Evolutionary conservation across 2,888 invertebrate genomes (phyloP), one percentile per base, ranked within the genome.

Genomic region (Dryocosmus kuriphilus): DNA sequence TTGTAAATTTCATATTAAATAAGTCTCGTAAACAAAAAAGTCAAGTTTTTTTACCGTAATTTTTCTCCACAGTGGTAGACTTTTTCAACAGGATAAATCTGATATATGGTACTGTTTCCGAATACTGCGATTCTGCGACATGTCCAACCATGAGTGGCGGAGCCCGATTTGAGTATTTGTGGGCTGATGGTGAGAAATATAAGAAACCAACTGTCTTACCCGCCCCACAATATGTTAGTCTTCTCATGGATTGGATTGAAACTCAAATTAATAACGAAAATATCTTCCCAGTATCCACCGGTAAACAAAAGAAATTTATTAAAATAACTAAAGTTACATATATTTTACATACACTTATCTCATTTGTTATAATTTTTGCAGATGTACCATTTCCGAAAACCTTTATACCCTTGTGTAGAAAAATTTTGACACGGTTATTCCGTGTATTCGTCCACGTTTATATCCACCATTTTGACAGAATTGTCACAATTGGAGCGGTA

Each of bases 91-190:
- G 98, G 87, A 97, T 98, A 85, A 98, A 98, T 92, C 92, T 98
- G 65, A 96, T 98, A 85, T 98, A 98, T 92, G 98, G 98, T 11
- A 97, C 97, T 0, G 95, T 97, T 46, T 95, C 95, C 9, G 97
- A 97, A 88, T 96, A 95, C 89, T 98, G 98, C 90, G 96, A 96
- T 57, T 95, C 95, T 82, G 94, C 94, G 79, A 94, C 96, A 1
- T 98, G 98, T 89, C 97, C 98, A 0, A 96, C 96, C 1, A 98
- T 98, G 98, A 96, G 95, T 32, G 98, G 98, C 1, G 98, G 98
- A 0, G 95, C 96, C 6, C 94, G 96, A 88, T 98, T 97, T 90
- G 97, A 98, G 90, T 98, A 98, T 90, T 92, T 97, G 57, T 98
- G 98, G 98, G 96, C 96, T 30, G 98, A 98, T 91, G 96, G 97